Evolutionary conservation across 2,888 invertebrate species (phyloP).

Genomic region (Mimas tiliae): DNA sequence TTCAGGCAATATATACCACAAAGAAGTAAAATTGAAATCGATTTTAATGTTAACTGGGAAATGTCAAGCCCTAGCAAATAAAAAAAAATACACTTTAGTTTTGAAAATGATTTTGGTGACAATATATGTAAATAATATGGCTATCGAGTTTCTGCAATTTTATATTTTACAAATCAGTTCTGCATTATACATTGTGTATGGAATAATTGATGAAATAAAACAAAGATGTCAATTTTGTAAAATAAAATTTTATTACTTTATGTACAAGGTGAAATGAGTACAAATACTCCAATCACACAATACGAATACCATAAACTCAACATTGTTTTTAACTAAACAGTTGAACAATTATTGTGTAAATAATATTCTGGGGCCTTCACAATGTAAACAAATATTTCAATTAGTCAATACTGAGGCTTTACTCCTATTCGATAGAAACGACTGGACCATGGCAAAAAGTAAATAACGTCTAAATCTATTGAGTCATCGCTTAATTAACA

Average conservation of each 20-base stretch:
- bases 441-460: not conserved
- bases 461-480: not conserved
- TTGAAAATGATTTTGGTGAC: not conserved
- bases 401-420: constrained; percentile 8
- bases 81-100: not conserved
- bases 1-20: constrained; percentile 87
- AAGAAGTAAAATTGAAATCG: constrained; percentile 86
- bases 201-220: constrained; percentile 52
- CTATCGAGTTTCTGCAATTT: too few relatives aligned
- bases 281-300: constrained; percentile 70
- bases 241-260: constrained; percentile 82
- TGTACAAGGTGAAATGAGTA: constrained; percentile 76
- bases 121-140: not conserved
- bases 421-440: not conserved
- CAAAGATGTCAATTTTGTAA: constrained; percentile 65
- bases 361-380: not conserved
- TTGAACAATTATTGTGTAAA: constrained; percentile 32
- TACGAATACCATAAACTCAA: constrained; percentile 64
- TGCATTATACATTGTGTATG: not conserved
- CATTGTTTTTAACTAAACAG: constrained; percentile 44
- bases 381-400: not conserved
- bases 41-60: constrained; percentile 88
- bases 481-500: not conserved
- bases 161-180: not conserved
- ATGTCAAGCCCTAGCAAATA: constrained; percentile 38